A percentile compares a stretch with the other conserved stretches of the same genome.
Conservation (phyloP, 2,888 invertebrate genomes). For the Eupithecia tripunctaria region DNA sequence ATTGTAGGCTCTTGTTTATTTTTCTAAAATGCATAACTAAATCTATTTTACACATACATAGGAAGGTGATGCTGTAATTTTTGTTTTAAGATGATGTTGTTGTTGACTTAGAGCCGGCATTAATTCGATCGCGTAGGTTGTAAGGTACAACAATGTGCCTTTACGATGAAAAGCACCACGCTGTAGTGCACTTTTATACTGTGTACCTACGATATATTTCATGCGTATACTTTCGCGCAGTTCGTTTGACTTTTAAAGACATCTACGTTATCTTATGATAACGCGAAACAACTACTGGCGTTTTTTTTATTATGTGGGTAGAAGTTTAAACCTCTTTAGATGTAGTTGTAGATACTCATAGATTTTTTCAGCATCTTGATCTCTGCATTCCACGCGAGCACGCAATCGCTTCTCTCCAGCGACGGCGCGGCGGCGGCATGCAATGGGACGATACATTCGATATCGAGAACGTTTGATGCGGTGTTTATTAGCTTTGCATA, state of each 20-base stretch:
- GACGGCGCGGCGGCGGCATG: neutral
- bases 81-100: no score
- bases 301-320: neutral
- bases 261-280: no score
- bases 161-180: no score
- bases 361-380: neutral
- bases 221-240: neutral
- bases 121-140: no score
- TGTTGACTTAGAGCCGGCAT: no score
- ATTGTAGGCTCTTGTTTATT: no score
- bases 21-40: no score
- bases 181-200: no score
- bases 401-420: neutral
- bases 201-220: no score
- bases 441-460: neutral
- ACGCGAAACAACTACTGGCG: neutral
- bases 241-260: neutral
- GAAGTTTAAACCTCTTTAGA: neutral
- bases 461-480: neutral
- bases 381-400: neutral
- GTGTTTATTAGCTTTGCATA: conserved; percentile 4
- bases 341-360: neutral
- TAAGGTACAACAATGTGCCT: no score
- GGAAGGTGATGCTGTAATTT: no score
- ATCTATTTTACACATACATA: no score